Evolutionary conservation across 2,113 vertebrate species (phyloP).

Genomic region (Grallaria varia): DNA sequence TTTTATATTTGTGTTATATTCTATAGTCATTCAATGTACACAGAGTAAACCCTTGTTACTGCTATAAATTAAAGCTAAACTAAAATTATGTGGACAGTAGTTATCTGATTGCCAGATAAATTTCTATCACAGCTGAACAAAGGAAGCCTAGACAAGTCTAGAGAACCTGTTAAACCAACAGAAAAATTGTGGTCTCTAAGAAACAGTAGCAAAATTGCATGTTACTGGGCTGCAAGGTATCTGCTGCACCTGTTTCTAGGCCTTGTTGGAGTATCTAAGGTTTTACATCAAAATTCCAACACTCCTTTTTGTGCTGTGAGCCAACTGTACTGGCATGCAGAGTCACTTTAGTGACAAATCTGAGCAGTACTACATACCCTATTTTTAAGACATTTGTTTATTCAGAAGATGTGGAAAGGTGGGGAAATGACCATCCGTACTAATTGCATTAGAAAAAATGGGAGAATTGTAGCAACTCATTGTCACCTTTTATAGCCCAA

Average conservation of each 20-base stretch:
- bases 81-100: background rate
- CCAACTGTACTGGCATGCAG: accelerated
- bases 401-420: background rate
- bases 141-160: background rate
- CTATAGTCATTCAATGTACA: background rate
- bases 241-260: background rate
- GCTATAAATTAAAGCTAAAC: background rate
- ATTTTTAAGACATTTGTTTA: background rate
- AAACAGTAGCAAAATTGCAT: background rate
- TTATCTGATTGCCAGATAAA: background rate
- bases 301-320: background rate
- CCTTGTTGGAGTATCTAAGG: background rate
- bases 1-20: background rate
- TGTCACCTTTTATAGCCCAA: background rate
- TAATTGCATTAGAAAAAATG: background rate
- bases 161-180: background rate
- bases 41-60: background rate
- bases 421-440: background rate
- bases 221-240: background rate
- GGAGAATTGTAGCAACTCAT: background rate
- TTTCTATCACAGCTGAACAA: background rate
- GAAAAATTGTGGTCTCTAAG: background rate
- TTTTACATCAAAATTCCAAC: background rate
- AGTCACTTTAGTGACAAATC: background rate
- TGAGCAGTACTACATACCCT: background rate